Evolutionary conservation across 2,797 vertebrate genomes (phyloP), one percentile per base, ranked within the genome.

Genomic region (Eulemur albifrons): DNA sequence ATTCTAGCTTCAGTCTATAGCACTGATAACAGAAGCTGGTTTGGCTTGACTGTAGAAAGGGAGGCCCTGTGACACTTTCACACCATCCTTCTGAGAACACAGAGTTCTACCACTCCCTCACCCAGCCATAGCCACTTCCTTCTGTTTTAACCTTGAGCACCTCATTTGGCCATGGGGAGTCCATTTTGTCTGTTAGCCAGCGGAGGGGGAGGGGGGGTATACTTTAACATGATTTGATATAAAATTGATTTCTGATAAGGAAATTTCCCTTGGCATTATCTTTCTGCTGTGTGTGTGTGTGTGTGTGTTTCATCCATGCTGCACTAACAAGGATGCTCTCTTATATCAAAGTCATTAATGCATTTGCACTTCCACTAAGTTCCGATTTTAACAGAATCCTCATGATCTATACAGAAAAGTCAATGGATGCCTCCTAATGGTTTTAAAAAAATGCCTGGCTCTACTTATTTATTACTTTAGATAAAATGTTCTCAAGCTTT

Each of bases 361-460:
- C 21, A 27, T 86, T 85, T 94, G 7, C 17, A 76, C 6, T 90
- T 63, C 14, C 9, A 61, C 9, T 59, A 50, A 72, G 12, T 76
- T 77, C 65, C 48, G n/a, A 94, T 75, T 90, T 96, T 81, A 95
- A 65, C 5, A 63, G 61, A 84, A 85, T 88, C 48, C 32, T 90
- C 72, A 72, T 7, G 30, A 85, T 48, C 30, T 84, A 21, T 17
- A 85, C 11, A 35, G 11, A 7, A 50, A 79, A 32, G 13, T 88
- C 69, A 84, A 40, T 76, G 90, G 79, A 70, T 92, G 5, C 75
- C 17, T 92, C 8, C 65, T 83, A 35, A 45, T 57, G 80, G 79
- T 82, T 90, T 79, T 35, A n/a, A 67, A 91, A 82, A 91, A 76
- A 76, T 45, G 17, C 7, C 45, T 77, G 12, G 17, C 79, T 79